Evolutionary conservation across 1,140 invertebrate species (phyloP).

Genomic region (Drosophila erecta): DNA sequence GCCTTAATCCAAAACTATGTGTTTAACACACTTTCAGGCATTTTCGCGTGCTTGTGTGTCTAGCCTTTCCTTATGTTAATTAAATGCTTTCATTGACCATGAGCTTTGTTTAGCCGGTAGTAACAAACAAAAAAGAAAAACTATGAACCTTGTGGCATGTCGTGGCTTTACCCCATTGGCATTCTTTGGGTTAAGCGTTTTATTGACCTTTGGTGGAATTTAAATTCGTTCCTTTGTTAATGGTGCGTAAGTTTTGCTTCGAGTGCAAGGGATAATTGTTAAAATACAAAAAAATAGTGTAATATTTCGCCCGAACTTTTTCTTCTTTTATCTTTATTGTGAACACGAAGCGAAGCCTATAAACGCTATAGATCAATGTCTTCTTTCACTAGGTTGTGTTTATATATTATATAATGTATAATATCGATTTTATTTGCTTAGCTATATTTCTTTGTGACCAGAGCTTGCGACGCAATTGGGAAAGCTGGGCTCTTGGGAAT

Average conservation of each 20-base stretch:
- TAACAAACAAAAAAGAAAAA: conserved; percentile 11
- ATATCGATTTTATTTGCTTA: neutral
- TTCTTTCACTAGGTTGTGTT: neutral
- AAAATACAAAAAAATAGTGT: neutral
- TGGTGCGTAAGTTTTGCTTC: conserved; percentile 13
- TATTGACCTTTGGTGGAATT: conserved; percentile 64
- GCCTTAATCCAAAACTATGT: conserved; percentile 56
- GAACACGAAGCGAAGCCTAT: too few relatives aligned
- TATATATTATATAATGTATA: neutral
- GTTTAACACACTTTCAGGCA: conserved; percentile 47
- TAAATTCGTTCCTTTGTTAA: conserved; percentile 40
- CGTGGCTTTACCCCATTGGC: conserved; percentile 38
- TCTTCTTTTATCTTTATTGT: neutral
- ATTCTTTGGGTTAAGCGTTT: conserved; percentile 58
- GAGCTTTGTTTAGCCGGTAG: conserved; percentile 45
- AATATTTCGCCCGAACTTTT: too few relatives aligned
- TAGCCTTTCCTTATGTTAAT: conserved; percentile 65
- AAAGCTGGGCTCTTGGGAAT: conserved; percentile 66
- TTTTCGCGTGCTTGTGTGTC: conserved; percentile 55
- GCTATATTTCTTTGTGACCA: conserved; percentile 14
- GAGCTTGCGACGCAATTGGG: conserved; percentile 69
- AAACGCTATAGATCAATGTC: neutral
- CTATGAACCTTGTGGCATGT: conserved; percentile 42
- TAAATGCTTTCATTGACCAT: conserved; percentile 82
- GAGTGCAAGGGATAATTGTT: conserved; percentile 26